Percentiles rank a stretch among this genome's conserved stretches.
These are phyloP conservation scores for Anhinga anhinga DNA, from an alignment of 2,113 vertebrate species.

Conservation along the genomic window DNA sequence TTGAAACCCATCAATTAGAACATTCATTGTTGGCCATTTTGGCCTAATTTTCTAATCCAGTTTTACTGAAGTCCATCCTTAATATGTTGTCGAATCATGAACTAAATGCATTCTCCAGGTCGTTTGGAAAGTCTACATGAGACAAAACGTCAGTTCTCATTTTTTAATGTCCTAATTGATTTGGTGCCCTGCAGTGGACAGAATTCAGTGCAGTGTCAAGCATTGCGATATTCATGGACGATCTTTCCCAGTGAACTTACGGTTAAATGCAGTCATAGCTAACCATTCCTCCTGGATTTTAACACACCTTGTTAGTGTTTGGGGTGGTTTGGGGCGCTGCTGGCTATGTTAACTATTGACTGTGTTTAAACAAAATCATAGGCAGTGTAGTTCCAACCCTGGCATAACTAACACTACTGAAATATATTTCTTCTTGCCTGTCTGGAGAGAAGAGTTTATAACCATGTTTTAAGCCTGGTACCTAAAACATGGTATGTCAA, in stretches of 20 bases:
- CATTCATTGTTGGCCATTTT: not conserved
- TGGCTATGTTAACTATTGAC: not conserved
- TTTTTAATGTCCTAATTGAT: not conserved
- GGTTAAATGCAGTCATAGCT: not conserved
- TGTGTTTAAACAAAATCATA: not conserved
- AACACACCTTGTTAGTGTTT: not conserved
- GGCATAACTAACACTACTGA: not conserved
- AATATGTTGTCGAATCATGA: not conserved
- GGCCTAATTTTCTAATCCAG: not conserved
- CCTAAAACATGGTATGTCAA: not conserved
- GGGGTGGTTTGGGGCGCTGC: not conserved
- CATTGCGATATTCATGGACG: not conserved
- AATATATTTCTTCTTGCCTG: not conserved
- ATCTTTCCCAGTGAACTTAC: not conserved
- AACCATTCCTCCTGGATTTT: not conserved
- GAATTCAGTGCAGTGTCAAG: not conserved
- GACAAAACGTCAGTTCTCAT: not conserved
- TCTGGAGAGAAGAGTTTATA: not conserved
- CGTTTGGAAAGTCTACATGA: not conserved
- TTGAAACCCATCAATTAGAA: not conserved
- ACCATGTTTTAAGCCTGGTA: not conserved
- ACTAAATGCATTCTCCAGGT: not conserved
- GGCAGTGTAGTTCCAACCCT: not conserved
- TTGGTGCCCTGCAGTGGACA: not conserved
- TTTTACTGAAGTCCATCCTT: not conserved